Base-by-base conservation (phyloP, 2,888 invertebrate genomes). In the Caradrina clavipalpis region DNA sequence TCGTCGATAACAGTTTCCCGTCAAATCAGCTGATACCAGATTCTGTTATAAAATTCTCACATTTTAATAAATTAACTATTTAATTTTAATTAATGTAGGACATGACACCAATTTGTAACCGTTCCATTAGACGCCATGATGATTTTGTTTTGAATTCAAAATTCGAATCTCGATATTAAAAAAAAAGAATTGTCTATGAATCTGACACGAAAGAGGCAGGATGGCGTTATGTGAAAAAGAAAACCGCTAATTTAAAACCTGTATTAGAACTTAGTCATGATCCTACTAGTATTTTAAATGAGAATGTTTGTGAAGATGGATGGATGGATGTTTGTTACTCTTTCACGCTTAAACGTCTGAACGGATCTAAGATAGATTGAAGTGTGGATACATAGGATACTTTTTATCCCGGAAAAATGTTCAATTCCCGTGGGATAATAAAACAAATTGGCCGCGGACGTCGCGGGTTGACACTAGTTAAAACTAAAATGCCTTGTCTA, bases 1-100 rank as follows among this genome's bases (percentile, higher is more conserved):
- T 61, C 71, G 53, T 39, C 56, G 79, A 78, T 73, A 81, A 55
- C 53, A 6, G 35, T 74, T 78, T 82, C 81, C 73, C 78, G 84
- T 74, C 71, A 59, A 56, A 84, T 78, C 81, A 81, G 78, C 75
- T 81, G 84, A 49, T 77, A 76, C 17, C 22, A 53, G 55, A 60
- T 75, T 69, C 19, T 55, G n/a, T 8, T 47, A 22, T 39, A 31
- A 54, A 8, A n/a, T 56, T 57, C 42, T 42, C 53, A 49, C 0
- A 51, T 47, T 70, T 56, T 51, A 56, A 51, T 53, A 51, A 58
- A 60, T 15, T 47, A 3, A 26, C 17, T 17, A 57, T 26, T 55
- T 35, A 4, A 50, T 3, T 59, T 70, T 45, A 31, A 59, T 50
- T 8, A 50, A 51, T 39, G 10, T 53, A 39, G 45, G 17, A n/a